Evolutionary conservation across 2,888 invertebrate species (phyloP), one percentile per base, ranked within the genome.

Genomic region (Myopa tessellatipennis): DNA sequence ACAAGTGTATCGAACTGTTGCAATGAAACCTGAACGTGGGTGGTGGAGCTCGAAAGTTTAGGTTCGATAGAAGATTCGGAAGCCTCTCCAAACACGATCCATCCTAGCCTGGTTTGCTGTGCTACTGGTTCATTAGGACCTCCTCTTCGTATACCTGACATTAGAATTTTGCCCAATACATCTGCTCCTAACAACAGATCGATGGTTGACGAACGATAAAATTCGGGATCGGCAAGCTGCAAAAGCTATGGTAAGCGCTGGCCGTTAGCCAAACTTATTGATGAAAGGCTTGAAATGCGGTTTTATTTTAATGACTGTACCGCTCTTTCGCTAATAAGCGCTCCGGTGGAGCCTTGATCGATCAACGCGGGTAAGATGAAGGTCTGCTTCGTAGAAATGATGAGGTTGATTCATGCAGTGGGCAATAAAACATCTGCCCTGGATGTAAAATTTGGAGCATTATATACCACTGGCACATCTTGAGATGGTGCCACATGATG

Each of bases 111-210:
- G 68, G 68, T 50, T 18, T 68, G 61, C 18, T 76, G 71, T 26
- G 76, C 63, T 34, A 76, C 36, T n/a, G 76, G 61, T 71, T 71
- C 50, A 63, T 71, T 45, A 4, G 63, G 16, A 12, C 36, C 16
- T n/a, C 71, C 71, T 38, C 61, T 63, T 50, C 58, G 34, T 14
- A 61, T 69, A 7, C 38, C 69, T 34, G 69, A 7, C 36, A 76
- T 26, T 8, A 76, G 36, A 18, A 76, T 70, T n/a, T 70, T 58
- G 8, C 38, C 45, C 3, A 70, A 12, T 52, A 71, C 14, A 71
- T 76, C 70, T 4, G 61, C 76, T 5, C 76, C 76, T n/a, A 76
- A 14, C 14, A 71, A 45, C 14, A 76, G 12, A 45, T 77, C 77
- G 10, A 77, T 65, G 14, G 36, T 45, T 10, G 63, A 70, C 4